A percentile compares a stretch with the other conserved stretches of the same genome.
Conservation (phyloP, 1,140 invertebrate genomes). For the Tribolium madens region DNA sequence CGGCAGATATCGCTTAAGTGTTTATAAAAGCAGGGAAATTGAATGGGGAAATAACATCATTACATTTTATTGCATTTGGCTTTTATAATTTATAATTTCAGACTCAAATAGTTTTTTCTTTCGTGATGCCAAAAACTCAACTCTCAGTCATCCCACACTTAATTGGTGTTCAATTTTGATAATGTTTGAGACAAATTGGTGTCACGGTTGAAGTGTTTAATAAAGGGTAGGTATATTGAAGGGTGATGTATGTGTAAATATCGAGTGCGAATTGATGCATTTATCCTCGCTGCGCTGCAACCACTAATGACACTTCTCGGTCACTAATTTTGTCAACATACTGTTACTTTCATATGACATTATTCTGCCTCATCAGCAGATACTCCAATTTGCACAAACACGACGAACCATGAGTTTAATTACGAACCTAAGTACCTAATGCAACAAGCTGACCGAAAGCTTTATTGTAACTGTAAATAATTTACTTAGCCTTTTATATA, state of each 20-base stretch:
- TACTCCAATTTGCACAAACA: constrained; percentile 16
- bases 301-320: constrained; percentile 43
- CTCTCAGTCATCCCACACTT: neutral
- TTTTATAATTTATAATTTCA: constrained; percentile 35
- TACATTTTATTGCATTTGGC: constrained; percentile 40
- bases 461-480: neutral
- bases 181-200: constrained; percentile 21
- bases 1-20: constrained; percentile 38
- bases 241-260: constrained; percentile 33
- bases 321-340: constrained; percentile 40
- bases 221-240: constrained; percentile 36
- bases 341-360: constrained; percentile 39
- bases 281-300: constrained; percentile 32
- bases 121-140: neutral
- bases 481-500: neutral
- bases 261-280: constrained; percentile 33
- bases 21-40: constrained; percentile 31
- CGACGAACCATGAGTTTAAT: neutral
- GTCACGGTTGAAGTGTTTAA: constrained; percentile 33
- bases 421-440: neutral
- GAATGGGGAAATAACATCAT: constrained; percentile 33
- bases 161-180: constrained; percentile 15
- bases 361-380: constrained; percentile 21
- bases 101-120: neutral
- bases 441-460: neutral